These are phyloP conservation scores for Microcebus tavaratra DNA, from an alignment of 2,113 vertebrate genomes.

Conservation along the genomic window DNA sequence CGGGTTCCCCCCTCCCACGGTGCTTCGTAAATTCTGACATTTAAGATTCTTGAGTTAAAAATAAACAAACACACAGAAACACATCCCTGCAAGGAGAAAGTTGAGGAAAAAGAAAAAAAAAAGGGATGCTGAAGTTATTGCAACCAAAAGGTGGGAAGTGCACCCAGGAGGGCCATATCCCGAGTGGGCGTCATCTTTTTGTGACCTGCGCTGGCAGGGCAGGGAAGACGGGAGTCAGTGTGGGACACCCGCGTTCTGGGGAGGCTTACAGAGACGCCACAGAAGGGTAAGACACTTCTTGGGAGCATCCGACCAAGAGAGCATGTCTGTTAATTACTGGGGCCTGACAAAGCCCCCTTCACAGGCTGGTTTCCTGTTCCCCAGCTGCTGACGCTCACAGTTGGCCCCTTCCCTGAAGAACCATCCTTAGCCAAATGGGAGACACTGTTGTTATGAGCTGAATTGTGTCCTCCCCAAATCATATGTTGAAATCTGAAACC, in stretches of 20 bases:
- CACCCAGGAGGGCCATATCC: background rate
- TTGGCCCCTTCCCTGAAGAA: background rate
- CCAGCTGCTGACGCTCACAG: background rate
- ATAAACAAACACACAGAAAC: background rate
- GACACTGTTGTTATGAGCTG: accelerated
- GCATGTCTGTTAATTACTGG: background rate
- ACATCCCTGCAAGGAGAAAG: background rate
- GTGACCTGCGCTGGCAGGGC: background rate
- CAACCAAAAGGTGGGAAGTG: background rate
- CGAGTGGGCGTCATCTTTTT: accelerated
- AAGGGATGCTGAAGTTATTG: background rate
- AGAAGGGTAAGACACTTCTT: background rate
- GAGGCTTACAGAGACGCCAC: background rate
- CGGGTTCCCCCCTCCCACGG: background rate
- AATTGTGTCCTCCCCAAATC: background rate
- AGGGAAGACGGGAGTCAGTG: background rate
- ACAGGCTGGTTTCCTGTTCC: background rate
- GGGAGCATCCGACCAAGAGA: background rate
- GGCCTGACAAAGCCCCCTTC: background rate
- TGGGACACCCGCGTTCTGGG: background rate
- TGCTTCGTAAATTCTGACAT: background rate
- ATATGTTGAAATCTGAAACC: background rate
- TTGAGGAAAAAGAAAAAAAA: background rate
- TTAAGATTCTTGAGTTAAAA: conserved; percentile 34
- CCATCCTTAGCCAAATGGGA: background rate